A percentile compares a stretch with the other conserved stretches of the same genome.
These are phyloP conservation scores for Atherinomorus stipes DNA, from an alignment of 2,113 vertebrate genomes.

Conservation along the genomic window DNA sequence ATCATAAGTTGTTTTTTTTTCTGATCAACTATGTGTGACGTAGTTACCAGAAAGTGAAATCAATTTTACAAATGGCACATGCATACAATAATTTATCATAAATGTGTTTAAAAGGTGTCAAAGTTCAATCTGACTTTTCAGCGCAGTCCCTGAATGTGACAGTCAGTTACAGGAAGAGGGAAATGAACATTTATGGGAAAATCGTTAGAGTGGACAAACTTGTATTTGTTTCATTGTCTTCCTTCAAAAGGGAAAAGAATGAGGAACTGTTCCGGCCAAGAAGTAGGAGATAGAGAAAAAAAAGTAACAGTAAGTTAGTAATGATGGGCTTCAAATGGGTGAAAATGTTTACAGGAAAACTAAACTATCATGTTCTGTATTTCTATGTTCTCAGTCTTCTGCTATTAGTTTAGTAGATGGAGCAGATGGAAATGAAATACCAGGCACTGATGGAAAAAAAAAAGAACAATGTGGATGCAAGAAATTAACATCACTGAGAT, in stretches of 20 bases:
- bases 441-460: not conserved
- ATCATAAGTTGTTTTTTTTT: too few species aligned
- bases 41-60: too few species aligned
- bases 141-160: not conserved
- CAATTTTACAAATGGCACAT: too few species aligned
- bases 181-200: conserved; percentile 36
- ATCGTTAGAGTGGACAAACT: conserved; percentile 6
- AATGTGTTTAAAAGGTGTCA: too few species aligned
- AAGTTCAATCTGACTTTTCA: too few species aligned
- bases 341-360: too few species aligned
- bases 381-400: not conserved
- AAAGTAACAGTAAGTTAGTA: too few species aligned
- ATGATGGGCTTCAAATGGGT: not conserved
- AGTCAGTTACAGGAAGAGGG: conserved; percentile 6
- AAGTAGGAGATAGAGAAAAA: not conserved
- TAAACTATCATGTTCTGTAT: not conserved
- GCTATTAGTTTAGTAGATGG: not conserved
- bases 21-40: too few species aligned
- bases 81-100: too few species aligned
- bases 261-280: conserved; percentile 11
- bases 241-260: conserved; percentile 11
- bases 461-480: not conserved
- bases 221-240: not conserved
- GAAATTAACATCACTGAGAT: not conserved
- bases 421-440: not conserved